These are phyloP conservation scores for Benitochromis conjunctus DNA, from an alignment of 2,113 vertebrate genomes.

Conservation along the genomic window DNA sequence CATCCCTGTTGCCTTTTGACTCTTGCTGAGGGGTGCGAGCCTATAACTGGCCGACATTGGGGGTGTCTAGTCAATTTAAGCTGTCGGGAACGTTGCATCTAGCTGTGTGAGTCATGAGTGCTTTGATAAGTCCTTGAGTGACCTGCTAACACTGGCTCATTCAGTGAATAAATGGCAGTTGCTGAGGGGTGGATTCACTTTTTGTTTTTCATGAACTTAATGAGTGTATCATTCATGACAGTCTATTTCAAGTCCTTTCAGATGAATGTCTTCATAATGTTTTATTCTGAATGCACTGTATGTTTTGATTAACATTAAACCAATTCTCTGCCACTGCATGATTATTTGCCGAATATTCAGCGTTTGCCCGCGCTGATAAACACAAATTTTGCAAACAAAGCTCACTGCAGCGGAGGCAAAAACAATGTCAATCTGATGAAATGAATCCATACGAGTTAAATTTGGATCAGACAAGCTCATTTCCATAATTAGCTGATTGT, in stretches of 20 bases:
- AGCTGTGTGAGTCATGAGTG: constrained; percentile 23
- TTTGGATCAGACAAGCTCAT: constrained; percentile 45
- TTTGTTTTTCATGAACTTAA: constrained; percentile 38
- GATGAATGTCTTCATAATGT: constrained; percentile 31
- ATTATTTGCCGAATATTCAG: constrained; percentile 26
- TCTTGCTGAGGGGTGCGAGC: constrained; percentile 26
- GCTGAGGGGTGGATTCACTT: constrained; percentile 23
- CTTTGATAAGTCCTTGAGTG: constrained; percentile 45
- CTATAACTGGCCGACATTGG: constrained; percentile 22
- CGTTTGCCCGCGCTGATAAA: background rate
- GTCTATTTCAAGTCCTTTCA: constrained; percentile 1
- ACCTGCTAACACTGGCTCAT: constrained; percentile 11
- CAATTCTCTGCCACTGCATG: constrained; percentile 4
- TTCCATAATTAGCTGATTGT: constrained; percentile 62
- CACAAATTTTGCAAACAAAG: background rate
- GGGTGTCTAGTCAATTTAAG: constrained; percentile 28
- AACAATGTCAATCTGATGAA: constrained; percentile 43
- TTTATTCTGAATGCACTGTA: constrained; percentile 18
- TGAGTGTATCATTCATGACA: constrained; percentile 1
- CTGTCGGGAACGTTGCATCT: constrained; percentile 21
- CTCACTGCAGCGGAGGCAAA: background rate
- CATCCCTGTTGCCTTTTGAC: constrained; percentile 11
- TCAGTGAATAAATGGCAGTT: background rate
- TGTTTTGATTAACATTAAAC: constrained; percentile 39
- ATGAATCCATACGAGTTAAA: constrained; percentile 41